Base-by-base conservation (phyloP, 2,797 vertebrate species). In the Microhierax caerulescens region DNA sequence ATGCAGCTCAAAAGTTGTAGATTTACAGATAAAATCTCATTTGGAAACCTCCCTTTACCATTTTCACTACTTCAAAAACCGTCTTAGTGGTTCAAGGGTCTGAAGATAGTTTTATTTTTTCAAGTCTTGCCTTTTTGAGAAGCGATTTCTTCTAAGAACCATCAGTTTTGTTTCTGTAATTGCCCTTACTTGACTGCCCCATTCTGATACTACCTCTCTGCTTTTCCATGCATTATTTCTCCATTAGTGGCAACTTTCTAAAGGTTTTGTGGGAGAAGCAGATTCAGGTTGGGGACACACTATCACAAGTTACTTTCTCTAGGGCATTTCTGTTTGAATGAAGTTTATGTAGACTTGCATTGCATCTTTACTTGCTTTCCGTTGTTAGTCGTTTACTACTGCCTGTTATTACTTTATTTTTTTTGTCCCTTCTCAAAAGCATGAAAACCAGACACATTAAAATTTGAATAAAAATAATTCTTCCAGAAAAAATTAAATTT, bases 251-350 rank as follows among this genome's bases (percentile, higher is more conserved):
- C 41, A 70, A 20, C 30, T 85, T 80, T 61, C 11, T 79, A 18
- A 83, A 75, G 7, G 28, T 56, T 91, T 83, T 74, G 22, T 34
- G 65, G 79, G 24, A 84, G 65, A 86, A 93, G 30, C 19, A 43
- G 9, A 13, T 65, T 24, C 28, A 79, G n/a, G 2, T 3, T 89
- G 11, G 5, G 21, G n/a, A 24, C 10, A 16, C 0, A 0, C 10
- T 75, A 43, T 32, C 34, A 18, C 39, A 70, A 53, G 17, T 57
- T 82, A 57, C 5, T 61, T 94, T 57, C 88, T 84, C 25, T 75
- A 25, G 30, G 37, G 8, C 47, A 36, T 78, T 85, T 94, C 28
- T 68, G 27, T 63, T 86, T 50, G 14, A 91, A 37, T 68, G 7
- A 60, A 48, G 24, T 61, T 54, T 23, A 18, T 23, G 9, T 67